Evolutionary conservation across 2,113 vertebrate species (phyloP).

Genomic region (Galemys pyrenaicus): DNA sequence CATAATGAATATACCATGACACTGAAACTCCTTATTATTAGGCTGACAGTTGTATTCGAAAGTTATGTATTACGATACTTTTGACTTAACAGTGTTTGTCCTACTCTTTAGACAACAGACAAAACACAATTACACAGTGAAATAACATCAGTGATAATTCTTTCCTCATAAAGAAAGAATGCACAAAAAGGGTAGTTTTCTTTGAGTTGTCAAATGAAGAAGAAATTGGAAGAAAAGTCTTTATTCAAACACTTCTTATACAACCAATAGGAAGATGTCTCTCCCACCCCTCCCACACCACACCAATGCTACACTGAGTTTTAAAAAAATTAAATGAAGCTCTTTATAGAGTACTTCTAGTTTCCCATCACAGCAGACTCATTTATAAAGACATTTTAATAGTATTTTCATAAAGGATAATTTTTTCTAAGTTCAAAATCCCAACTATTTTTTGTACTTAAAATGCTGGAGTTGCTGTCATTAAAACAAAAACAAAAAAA

Average conservation of each 20-base stretch:
- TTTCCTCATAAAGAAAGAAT: slow-evolving; percentile 55
- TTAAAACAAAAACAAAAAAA: too few species aligned
- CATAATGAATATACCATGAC: not conserved
- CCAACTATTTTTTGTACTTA: slow-evolving; percentile 45
- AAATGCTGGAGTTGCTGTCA: slow-evolving; percentile 71
- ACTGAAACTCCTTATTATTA: not conserved
- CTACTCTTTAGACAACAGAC: not conserved
- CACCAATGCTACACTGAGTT: not conserved
- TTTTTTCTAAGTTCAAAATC: slow-evolving; percentile 58
- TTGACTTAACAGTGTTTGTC: slow-evolving; percentile 38
- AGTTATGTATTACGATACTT: not conserved
- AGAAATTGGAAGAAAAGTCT: slow-evolving; percentile 47
- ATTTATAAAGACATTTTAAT: slow-evolving; percentile 23
- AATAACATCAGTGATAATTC: slow-evolving; percentile 34
- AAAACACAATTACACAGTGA: slow-evolving; percentile 2
- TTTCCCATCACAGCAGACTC: slow-evolving; percentile 30
- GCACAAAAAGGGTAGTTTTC: not conserved
- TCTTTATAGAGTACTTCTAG: slow-evolving; percentile 45
- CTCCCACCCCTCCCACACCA: not conserved
- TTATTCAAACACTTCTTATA: slow-evolving; percentile 70
- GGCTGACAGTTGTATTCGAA: not conserved
- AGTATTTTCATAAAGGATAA: slow-evolving; percentile 32
- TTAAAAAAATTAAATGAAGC: slow-evolving; percentile 46
- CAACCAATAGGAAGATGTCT: slow-evolving; percentile 9
- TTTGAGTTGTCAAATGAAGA: slow-evolving; percentile 33